Evolutionary conservation across 2,113 vertebrate genomes (phyloP).

Genomic region (Verasper variegatus): DNA sequence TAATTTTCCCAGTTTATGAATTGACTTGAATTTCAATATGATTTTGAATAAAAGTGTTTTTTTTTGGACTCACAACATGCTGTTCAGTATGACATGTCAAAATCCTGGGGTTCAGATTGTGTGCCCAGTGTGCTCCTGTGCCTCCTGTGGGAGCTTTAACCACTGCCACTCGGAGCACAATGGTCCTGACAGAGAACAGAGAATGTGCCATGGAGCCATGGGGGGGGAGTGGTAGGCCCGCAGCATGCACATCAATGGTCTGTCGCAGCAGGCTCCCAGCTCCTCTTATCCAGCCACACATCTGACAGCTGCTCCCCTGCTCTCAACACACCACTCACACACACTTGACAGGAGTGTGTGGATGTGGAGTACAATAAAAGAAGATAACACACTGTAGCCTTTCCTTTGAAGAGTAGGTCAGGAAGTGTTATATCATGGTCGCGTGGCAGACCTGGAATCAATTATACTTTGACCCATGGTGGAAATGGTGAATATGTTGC

Average conservation of each 20-base stretch:
- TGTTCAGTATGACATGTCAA: constrained; percentile 18
- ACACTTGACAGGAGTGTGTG: constrained; percentile 29
- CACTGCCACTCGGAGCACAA: constrained; percentile 52
- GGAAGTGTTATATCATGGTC: neutral
- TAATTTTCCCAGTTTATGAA: no score
- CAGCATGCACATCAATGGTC: constrained; percentile 39
- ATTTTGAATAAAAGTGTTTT: neutral
- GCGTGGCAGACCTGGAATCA: neutral
- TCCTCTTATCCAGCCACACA: constrained; percentile 52
- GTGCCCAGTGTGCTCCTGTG: constrained; percentile 16
- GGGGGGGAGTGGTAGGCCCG: constrained; percentile 15
- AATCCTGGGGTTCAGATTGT: constrained; percentile 22
- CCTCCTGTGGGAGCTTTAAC: constrained; percentile 31
- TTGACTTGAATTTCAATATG: constrained; percentile 1
- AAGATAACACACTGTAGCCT: neutral
- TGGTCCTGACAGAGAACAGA: constrained; percentile 23
- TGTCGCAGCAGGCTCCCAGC: constrained; percentile 29
- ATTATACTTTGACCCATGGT: neutral
- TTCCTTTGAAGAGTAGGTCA: neutral
- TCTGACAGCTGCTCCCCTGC: constrained; percentile 59
- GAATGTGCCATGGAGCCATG: constrained; percentile 8
- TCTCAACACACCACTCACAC: constrained; percentile 35
- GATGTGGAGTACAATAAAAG: constrained; percentile 14
- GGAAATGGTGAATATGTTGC: neutral
- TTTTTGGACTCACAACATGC: neutral